Evolutionary conservation across 2,888 invertebrate genomes (phyloP), one percentile per base, ranked within the genome.

Genomic region (Apodemia mormo): DNA sequence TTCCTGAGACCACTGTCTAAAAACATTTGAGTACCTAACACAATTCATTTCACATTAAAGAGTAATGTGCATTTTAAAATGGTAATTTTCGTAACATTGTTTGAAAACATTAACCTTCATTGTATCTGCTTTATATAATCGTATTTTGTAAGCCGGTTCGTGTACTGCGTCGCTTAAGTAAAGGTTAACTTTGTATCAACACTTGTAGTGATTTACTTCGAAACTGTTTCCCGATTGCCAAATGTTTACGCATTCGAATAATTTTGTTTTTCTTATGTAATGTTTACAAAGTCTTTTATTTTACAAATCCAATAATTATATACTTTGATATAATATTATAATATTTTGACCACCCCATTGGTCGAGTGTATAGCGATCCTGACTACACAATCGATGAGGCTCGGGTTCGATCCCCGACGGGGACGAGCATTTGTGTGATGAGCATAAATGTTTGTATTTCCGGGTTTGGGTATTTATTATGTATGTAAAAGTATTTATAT

Each of bases 21-120:
- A 22, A 22, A 22, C 22, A 22, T 22, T 22, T 22, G 22, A 22
- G n/a, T n/a, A 49, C 61, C 33, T 14, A 33, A 12, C 58, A 58
- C 58, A 58, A 45, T 58, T 12, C 58, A 10, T 58, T 58, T 58
- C 30, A 29, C 58, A 58, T 58, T 58, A 58, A 30, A 61, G 61
- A 33, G 14, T 33, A 61, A 61, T 61, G 61, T 61, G 14, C 61
- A 29, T 49, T 49, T 22, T 49, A n/a, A 61, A 61, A 33, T 61
- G 33, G 14, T 33, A 61, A 61, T 61, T 33, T 33, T 61, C 61
- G 61, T 61, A 61, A 61, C 61, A 61, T 61, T 61, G 61, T 61
- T 33, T 61, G 33, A 30, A 61, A 61, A 61, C 61, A 30, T 33
- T 61, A 61, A 61, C 61, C 61, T 61, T 61, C 61, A 61, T 61